Conservation (phyloP, 2,113 vertebrate species). For the Rhizomys pruinosus region DNA sequence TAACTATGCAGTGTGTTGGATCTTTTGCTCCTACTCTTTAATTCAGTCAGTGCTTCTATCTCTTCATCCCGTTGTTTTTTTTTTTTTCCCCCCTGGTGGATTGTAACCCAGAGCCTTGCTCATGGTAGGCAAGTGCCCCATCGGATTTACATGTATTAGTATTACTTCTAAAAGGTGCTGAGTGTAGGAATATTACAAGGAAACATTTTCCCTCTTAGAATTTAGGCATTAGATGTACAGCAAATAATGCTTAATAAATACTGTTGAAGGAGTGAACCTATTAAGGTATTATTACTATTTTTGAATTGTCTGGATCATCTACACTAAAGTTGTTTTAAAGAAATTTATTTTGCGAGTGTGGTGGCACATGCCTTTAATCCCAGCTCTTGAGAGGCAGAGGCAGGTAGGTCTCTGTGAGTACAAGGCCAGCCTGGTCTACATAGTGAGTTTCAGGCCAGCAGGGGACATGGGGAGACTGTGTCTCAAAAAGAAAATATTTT, state of each 20-base stretch:
- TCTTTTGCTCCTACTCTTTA: too few species aligned
- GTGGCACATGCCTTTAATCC: too few species aligned
- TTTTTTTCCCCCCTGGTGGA: too few species aligned
- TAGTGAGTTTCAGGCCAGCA: too few species aligned
- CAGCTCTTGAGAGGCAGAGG: too few species aligned
- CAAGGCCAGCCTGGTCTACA: too few species aligned
- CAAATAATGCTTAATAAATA: constrained; percentile 7
- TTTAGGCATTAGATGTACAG: constrained; percentile 14
- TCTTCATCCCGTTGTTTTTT: too few species aligned
- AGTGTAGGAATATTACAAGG: neutral
- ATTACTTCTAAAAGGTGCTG: neutral
- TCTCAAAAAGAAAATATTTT: too few species aligned
- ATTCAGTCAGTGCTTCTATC: too few species aligned
- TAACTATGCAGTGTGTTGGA: too few species aligned
- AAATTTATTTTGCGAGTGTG: constrained; percentile 37
- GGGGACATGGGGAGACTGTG: too few species aligned
- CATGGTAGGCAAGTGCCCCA: neutral
- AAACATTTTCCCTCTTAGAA: constrained; percentile 7
- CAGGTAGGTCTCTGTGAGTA: too few species aligned
- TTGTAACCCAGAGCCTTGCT: neutral
- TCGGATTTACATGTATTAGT: constrained; percentile 9
- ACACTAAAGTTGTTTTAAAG: constrained; percentile 56
- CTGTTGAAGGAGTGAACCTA: neutral
- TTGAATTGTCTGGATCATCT: neutral
- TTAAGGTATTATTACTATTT: neutral